Conservation (phyloP, 2,113 vertebrate species). For the Promerops cafer region DNA sequence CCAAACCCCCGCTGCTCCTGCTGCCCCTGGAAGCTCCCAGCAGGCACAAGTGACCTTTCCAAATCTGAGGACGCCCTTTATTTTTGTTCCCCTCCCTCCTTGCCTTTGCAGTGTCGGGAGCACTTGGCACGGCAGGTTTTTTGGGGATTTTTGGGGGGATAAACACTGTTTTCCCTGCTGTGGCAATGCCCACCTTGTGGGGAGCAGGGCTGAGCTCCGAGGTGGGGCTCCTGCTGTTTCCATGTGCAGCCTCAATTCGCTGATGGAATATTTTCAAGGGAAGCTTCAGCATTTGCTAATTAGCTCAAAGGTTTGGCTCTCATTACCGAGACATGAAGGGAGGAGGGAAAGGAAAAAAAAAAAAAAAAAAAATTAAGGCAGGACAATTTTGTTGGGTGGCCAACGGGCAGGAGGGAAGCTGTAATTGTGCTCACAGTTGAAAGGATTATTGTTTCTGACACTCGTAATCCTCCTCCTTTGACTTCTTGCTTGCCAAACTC, state of each 20-base stretch:
- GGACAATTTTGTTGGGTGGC: neutral
- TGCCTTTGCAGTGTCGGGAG: neutral
- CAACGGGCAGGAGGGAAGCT: constrained; percentile 9
- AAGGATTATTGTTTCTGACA: constrained; percentile 34
- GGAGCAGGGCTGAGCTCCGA: neutral
- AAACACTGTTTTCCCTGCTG: neutral
- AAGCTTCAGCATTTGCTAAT: neutral
- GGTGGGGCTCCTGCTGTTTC: neutral
- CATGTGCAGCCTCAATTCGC: neutral
- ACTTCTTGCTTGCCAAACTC: neutral
- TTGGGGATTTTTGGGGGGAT: neutral
- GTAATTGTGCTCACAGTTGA: neutral
- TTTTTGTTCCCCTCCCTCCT: neutral
- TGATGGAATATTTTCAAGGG: constrained; percentile 21
- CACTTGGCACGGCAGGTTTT: neutral
- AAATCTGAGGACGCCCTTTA: neutral
- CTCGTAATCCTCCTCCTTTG: neutral
- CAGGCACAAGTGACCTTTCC: neutral
- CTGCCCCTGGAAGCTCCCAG: neutral
- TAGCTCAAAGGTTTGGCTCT: constrained; percentile 46
- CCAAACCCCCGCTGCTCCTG: neutral
- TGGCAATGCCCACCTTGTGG: neutral
- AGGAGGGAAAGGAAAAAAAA: neutral
- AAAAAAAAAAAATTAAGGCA: neutral
- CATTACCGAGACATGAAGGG: neutral